A percentile compares a stretch with the other conserved stretches of the same genome.
phyloP scores from a whole-genome alignment of 1,140 invertebrate genomes.

The Cryptotermes secundus region DNA sequence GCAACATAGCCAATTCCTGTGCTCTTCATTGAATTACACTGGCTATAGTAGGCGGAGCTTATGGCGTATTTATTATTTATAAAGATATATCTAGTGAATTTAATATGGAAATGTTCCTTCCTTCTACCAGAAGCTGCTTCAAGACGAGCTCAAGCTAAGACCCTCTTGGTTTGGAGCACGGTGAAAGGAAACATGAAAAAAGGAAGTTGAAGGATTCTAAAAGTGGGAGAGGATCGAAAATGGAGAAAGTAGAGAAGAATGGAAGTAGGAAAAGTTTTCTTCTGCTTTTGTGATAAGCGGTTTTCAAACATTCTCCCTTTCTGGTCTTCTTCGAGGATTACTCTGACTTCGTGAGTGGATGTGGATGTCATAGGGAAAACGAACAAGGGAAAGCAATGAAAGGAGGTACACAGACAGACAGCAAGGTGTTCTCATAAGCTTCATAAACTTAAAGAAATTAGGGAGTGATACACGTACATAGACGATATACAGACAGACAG shows the following conservation, averaged over 20 bases:
- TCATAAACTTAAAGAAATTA: no score
- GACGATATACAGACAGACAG: no score
- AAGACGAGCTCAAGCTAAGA: background rate
- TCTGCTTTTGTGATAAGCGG: background rate
- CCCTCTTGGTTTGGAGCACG: background rate
- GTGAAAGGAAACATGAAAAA: background rate
- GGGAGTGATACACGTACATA: no score
- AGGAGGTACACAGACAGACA: no score
- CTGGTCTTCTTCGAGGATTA: background rate
- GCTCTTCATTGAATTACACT: background rate
- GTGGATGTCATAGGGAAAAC: no score
- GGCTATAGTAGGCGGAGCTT: background rate
- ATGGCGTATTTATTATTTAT: conserved; percentile 11
- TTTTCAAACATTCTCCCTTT: background rate
- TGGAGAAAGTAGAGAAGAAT: background rate
- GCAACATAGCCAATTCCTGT: background rate
- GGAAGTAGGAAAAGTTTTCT: conserved; percentile 3
- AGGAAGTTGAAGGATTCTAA: background rate
- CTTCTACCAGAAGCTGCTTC: background rate
- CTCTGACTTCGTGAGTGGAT: background rate
- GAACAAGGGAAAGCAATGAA: background rate
- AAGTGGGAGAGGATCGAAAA: background rate
- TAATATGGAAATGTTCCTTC: background rate
- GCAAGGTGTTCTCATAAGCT: no score
- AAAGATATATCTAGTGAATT: conserved; percentile 10